Evolutionary conservation across 53 echinoderm and acorn worm genomes (phyloP), one percentile per base, ranked within the genome.

Genomic region (Pentamera pediparva): DNA sequence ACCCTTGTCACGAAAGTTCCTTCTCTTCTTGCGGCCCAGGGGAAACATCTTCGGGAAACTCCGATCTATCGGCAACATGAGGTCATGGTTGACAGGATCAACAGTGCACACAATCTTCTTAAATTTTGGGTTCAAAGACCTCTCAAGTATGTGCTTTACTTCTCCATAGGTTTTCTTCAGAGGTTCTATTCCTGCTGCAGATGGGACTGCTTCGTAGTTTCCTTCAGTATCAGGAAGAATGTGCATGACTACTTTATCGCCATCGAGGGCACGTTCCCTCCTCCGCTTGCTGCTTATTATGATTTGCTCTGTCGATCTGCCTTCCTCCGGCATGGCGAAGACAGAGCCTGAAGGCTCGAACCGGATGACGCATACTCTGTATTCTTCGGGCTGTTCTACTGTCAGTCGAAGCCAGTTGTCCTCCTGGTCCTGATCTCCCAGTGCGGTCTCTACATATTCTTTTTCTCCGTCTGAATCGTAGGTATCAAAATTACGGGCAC

Each of bases 161-260:
- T 70, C 78, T 26, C 92, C 92, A 77, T 92, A 92, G 0, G 65
- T 49, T 45, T 77, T 76, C 26, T 9, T 15, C 12, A 26, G 55
- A 9, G 8, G 20, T 9, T n/a, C 26, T 41, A 19, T n/a, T 9
- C 10, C 75, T 26, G 41, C 57, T 45, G 22, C 49, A 38, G 17
- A 15, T 58, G 56, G 28, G 2, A 36, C 2, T 36, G 48, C 4
- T 5, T 75, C 75, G 35, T 56, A 35, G 7, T 65, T 59, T 35
- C 77, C 78, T 50, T 78, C 62, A 21, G 56, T 80, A 35, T 79
- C 39, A 26, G 69, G 78, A 38, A 65, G 48, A 51, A 91, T 87
- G 37, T 92, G 89, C 30, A 92, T 77, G 4, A 87, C 61, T 35
- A 92, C 92, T 62, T 89, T 82, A 50, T 92, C 92, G 27, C 79